Conservation (phyloP, 2,113 vertebrate species). For the Muntiacus muntjak region DNA sequence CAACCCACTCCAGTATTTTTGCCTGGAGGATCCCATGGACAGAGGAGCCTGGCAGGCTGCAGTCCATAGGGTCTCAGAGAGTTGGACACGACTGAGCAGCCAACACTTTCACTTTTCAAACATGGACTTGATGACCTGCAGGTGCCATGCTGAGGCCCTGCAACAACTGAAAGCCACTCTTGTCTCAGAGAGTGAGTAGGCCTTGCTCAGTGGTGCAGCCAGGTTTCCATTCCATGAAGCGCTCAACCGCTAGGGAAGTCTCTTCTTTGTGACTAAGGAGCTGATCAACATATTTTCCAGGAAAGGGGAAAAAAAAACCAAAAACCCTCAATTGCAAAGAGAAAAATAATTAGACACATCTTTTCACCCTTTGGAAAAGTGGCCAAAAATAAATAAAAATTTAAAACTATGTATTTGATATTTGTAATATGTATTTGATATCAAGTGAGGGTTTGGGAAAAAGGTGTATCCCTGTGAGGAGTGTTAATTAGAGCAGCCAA, state of each 20-base stretch:
- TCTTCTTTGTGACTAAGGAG: background rate
- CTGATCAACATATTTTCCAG: background rate
- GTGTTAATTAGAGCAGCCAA: background rate
- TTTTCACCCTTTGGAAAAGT: background rate
- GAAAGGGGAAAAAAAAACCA: background rate
- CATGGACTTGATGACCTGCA: background rate
- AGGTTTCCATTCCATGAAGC: background rate
- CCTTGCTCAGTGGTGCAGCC: background rate
- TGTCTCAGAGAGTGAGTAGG: background rate
- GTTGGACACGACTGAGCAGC: background rate
- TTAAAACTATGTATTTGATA: background rate
- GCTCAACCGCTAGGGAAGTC: background rate
- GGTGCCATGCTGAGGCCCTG: background rate
- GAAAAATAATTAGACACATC: background rate
- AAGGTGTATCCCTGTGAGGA: background rate
- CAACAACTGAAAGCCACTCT: rapidly evolving
- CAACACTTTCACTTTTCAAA: background rate
- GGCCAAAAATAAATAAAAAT: background rate
- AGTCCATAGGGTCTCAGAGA: background rate
- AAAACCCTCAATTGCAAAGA: background rate
- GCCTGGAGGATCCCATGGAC: background rate
- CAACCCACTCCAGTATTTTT: background rate
- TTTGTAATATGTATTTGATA: background rate
- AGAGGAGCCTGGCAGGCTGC: background rate
- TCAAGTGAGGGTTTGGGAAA: background rate